Evolutionary conservation across 2,888 invertebrate species (phyloP), one percentile per base, ranked within the genome.

Genomic region (Meliscaeva auricollis): DNA sequence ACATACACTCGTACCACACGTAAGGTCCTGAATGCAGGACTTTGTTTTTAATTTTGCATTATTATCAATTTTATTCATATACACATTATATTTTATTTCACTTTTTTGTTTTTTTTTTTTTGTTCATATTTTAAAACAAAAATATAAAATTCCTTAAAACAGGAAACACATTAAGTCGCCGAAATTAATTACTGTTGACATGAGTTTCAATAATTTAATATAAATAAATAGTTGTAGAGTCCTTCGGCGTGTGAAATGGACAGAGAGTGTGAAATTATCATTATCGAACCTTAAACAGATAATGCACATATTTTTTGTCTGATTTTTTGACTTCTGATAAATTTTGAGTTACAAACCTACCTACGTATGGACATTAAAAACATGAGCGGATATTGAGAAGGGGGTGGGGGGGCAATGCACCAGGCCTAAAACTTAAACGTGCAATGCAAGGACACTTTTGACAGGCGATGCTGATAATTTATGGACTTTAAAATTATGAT

Each of bases 111-210:
- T 68, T 54, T 70, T 64, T 52, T 74, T 54, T 9, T 0, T 11
- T 2, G 11, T n/a, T n/a, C n/a, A n/a, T n/a, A n/a, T n/a, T n/a
- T n/a, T n/a, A n/a, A 22, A 52, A 62, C 26, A 70, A 72, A 62
- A 66, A 74, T 58, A 50, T 62, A 56, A 72, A 66, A 60, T 52
- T 70, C 62, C 68, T 48, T 54, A 41, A 17, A 58, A n/a, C 77
- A 74, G 87, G 77, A 87, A 82, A 82, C 82, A 69, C 77, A 87
- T 87, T 87, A 87, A 87, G 82, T 74, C 82, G 70, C 44, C 35
- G 58, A 82, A 87, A 87, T 87, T 87, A 87, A 87, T 87, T 87
- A 81, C 82, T 87, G 87, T 87, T 87, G 82, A 87, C 87, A 87
- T 82, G 82, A 77, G 81, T 68, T 82, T 87, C 77, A 81, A 87